Evolutionary conservation across 2,113 vertebrate genomes (phyloP), one percentile per base, ranked within the genome.

Genomic region (Rhineura floridana): DNA sequence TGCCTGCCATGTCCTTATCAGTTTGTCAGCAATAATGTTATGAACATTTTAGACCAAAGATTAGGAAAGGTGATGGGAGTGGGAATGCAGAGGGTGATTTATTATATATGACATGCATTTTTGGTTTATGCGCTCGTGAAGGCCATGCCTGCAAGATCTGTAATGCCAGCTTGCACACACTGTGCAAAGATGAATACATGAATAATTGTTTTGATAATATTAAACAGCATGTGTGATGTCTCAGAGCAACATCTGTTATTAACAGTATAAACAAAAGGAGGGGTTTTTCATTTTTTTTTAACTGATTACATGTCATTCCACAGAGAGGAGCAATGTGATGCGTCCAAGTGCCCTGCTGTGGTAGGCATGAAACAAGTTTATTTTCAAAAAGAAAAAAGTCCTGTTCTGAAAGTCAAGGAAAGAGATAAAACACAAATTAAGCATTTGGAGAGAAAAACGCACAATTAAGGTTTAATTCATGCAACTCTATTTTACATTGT

Each of bases 121-220:
- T 89, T 91, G 72, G 87, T 92, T 95, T 93, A 91, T 88, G 87
- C 81, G 90, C 94, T 96, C 93, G 85, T 48, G 90, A 94, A 90
- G 94, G 80, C 92, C 85, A 25, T 80, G 93, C 91, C 94, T 94
- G 90, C 87, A 89, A 95, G 95, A 93, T 95, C 94, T 88, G 83
- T 81, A 83, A 90, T 90, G 93, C 91, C 95, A 94, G 95, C 94
- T 96, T 94, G 93, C 91, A 95, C 92, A 92, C 88, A 86, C 90
- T 92, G 94, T 94, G 93, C 93, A 84, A 93, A 95, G 92, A 95
- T 84, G 94, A 96, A 95, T 93, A 96, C 93, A 95, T 96, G 96
- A 97, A 96, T 97, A 96, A 96, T 96, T 96, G 95, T 96, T 96
- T 95, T 95, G 96, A 94, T 96, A 94, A 93, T 95, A 95, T 96